These are phyloP conservation scores for Heloderma charlesbogerti DNA, from an alignment of 2,113 vertebrate genomes.

Conservation along the genomic window DNA sequence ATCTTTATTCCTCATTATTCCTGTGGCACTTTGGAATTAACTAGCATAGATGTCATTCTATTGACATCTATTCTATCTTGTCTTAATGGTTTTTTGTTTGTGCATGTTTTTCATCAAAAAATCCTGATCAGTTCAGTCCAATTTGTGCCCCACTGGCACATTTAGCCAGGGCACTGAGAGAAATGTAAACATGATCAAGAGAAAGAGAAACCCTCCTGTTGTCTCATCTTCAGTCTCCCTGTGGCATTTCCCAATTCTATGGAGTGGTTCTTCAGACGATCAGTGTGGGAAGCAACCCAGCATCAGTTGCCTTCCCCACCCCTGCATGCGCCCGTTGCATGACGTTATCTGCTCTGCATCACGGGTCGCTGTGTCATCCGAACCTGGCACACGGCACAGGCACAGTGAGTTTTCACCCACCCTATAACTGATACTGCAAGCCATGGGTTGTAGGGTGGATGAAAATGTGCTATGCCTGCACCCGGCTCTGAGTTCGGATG, in stretches of 20 bases:
- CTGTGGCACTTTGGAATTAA: neutral
- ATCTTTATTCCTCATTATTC: neutral
- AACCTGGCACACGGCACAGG: too few species aligned
- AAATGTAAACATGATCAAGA: neutral
- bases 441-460: too few species aligned
- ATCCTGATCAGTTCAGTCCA: neutral
- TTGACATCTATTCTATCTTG: neutral
- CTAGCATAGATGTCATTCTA: neutral
- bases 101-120: neutral
- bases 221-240: neutral
- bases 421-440: too few species aligned
- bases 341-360: too few species aligned
- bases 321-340: too few species aligned
- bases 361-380: too few species aligned
- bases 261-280: too few species aligned
- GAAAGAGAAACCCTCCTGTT: neutral
- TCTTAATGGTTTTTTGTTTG: neutral
- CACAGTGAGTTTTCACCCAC: too few species aligned
- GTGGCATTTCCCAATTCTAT: neutral
- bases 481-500: too few species aligned
- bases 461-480: too few species aligned
- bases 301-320: too few species aligned
- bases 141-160: neutral
- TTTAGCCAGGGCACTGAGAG: neutral
- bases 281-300: too few species aligned